Conservation (phyloP, 2,113 vertebrate genomes). For the Arothron firmamentum region DNA sequence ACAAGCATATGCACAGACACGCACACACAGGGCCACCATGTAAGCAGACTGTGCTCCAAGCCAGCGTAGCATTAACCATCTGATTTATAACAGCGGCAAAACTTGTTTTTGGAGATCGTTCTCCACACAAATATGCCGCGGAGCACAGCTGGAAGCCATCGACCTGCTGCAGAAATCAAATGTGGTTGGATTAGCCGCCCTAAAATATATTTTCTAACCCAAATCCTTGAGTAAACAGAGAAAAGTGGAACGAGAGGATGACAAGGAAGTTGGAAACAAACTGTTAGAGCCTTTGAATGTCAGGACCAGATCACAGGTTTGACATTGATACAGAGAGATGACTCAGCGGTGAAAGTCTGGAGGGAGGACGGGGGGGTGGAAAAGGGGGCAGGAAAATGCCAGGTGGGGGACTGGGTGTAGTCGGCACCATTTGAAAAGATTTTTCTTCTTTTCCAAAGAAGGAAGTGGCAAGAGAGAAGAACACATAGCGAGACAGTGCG, state of each 20-base stretch:
- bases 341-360: slow-evolving; percentile 31
- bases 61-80: slow-evolving; percentile 63
- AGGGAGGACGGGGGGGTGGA: not conserved
- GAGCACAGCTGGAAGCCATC: slow-evolving; percentile 73
- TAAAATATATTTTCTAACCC: slow-evolving; percentile 70
- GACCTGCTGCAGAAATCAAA: slow-evolving; percentile 64
- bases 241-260: slow-evolving; percentile 56
- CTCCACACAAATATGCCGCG: slow-evolving; percentile 68
- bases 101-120: slow-evolving; percentile 72
- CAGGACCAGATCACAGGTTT: slow-evolving; percentile 57
- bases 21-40: slow-evolving; percentile 66
- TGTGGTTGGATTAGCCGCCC: slow-evolving; percentile 63
- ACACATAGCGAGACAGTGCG: slow-evolving; percentile 53
- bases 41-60: slow-evolving; percentile 58
- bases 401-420: slow-evolving; percentile 50
- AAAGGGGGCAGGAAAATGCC: slow-evolving; percentile 16
- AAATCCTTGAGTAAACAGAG: slow-evolving; percentile 73
- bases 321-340: slow-evolving; percentile 62
- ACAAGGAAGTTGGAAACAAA: slow-evolving; percentile 66
- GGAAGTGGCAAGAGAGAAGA: slow-evolving; percentile 53
- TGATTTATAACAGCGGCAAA: slow-evolving; percentile 72
- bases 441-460: slow-evolving; percentile 58
- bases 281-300: slow-evolving; percentile 56
- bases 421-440: slow-evolving; percentile 57
- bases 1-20: slow-evolving; percentile 41